Evolutionary conservation across 2,113 vertebrate genomes (phyloP).

Genomic region (Cettia cetti): DNA sequence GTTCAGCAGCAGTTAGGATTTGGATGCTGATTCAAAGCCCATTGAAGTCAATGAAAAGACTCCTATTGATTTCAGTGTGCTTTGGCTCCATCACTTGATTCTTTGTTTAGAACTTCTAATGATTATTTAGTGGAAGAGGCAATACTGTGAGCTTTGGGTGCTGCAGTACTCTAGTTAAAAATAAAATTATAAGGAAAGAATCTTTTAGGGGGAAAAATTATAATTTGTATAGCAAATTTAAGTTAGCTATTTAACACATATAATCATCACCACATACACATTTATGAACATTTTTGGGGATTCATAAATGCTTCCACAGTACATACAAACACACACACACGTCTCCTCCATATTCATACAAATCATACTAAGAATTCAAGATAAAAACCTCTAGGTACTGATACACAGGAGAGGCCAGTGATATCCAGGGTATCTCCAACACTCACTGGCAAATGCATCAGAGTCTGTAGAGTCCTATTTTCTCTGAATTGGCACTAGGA

Average conservation of each 20-base stretch:
- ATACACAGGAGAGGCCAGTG: not conserved
- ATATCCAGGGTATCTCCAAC: not conserved
- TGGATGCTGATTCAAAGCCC: slow-evolving; percentile 41
- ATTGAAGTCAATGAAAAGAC: slow-evolving; percentile 35
- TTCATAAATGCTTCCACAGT: not conserved
- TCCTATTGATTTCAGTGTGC: slow-evolving; percentile 29
- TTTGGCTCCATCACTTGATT: slow-evolving; percentile 26
- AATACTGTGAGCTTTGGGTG: not conserved
- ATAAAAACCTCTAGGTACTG: not conserved
- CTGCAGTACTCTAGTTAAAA: not conserved
- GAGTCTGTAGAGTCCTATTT: not conserved
- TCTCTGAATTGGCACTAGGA: not conserved
- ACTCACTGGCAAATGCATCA: not conserved
- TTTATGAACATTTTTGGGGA: not conserved
- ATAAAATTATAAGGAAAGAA: not conserved
- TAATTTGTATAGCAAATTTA: not conserved
- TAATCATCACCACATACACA: not conserved
- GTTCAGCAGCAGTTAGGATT: slow-evolving; percentile 8
- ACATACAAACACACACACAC: not conserved
- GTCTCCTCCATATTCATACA: not conserved
- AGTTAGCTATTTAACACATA: not conserved
- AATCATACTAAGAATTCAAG: not conserved
- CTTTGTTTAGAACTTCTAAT: slow-evolving; percentile 36
- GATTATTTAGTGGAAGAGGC: slow-evolving; percentile 28
- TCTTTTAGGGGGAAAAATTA: not conserved